Percentiles rank a stretch among this genome's conserved stretches.
These are phyloP conservation scores for Stenotaenia linearis DNA, from an alignment of 2,888 invertebrate species.

Conservation along the genomic window DNA sequence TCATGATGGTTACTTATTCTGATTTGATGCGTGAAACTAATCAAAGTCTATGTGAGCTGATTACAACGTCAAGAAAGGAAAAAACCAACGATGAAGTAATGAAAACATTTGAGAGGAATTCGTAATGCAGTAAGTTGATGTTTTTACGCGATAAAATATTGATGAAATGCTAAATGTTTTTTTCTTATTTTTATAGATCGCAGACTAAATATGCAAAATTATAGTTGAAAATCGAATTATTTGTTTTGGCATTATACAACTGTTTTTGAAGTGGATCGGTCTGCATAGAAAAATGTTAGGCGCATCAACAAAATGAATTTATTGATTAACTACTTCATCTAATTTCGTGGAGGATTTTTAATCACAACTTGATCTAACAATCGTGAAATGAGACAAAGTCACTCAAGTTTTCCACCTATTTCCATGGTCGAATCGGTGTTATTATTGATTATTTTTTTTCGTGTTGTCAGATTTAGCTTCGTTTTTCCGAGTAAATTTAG, in stretches of 20 bases:
- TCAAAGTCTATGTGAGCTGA: neutral
- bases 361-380: neutral
- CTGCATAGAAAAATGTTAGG: neutral
- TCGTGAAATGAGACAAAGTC: too few relatives aligned
- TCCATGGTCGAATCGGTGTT: neutral
- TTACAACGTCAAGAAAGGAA: neutral
- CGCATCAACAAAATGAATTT: neutral
- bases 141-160: neutral
- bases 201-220: neutral
- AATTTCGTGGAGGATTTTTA: too few relatives aligned
- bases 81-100: neutral
- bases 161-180: neutral
- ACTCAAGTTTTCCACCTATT: neutral
- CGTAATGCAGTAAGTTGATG: neutral
- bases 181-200: neutral
- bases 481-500: neutral
- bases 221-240: too few relatives aligned
- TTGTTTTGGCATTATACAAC: neutral
- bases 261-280: neutral
- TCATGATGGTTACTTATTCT: neutral
- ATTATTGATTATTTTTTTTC: neutral
- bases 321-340: too few relatives aligned
- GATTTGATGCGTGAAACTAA: too few relatives aligned
- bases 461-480: neutral
- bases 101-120: neutral